Evolutionary conservation across 2,888 invertebrate species (phyloP), one percentile per base, ranked within the genome.

Genomic region (Agrochola macilenta): DNA sequence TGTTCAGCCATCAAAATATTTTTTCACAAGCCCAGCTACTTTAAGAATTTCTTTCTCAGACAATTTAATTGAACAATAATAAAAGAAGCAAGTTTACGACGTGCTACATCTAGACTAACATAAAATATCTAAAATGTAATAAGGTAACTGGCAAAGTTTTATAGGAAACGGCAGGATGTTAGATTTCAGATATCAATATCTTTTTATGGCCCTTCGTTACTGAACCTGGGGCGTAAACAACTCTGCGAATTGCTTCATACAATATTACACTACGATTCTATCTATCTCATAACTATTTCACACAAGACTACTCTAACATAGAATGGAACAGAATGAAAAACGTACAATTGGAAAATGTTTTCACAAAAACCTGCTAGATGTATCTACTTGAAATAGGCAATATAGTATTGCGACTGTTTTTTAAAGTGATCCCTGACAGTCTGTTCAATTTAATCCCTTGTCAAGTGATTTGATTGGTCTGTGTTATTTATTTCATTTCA

Each of bases 161-260:
- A 86, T 86, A 81, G 78, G 71, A 76, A 79, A 74, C 68, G 70
- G 61, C 63, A 79, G 70, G 72, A 82, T 85, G 78, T 74, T 79
- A 89, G 79, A 87, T 81, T 87, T 81, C 74, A 75, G 82, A 82
- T 87, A 86, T 79, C 86, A 84, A 88, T 88, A 87, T 80, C 73
- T 86, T 89, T 87, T 87, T 88, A 88, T 82, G 69, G 60, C 68
- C 64, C 69, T 76, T 80, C 77, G 68, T 81, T 82, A 78, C 70
- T 77, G 71, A 76, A 77, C 54, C 69, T 76, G 61, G 46, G 57
- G 64, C 68, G 82, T 86, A 86, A 89, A 87, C 89, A 89, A 81
- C 61, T 65, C 69, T 43, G 26, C 46, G 54, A 66, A 75, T 73
- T 61, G 65, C 57, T 81, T 70, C 64, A 49, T 74, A 69, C n/a